These are phyloP conservation scores for Lepus europaeus DNA, from an alignment of 2,113 vertebrate species.

Conservation along the genomic window DNA sequence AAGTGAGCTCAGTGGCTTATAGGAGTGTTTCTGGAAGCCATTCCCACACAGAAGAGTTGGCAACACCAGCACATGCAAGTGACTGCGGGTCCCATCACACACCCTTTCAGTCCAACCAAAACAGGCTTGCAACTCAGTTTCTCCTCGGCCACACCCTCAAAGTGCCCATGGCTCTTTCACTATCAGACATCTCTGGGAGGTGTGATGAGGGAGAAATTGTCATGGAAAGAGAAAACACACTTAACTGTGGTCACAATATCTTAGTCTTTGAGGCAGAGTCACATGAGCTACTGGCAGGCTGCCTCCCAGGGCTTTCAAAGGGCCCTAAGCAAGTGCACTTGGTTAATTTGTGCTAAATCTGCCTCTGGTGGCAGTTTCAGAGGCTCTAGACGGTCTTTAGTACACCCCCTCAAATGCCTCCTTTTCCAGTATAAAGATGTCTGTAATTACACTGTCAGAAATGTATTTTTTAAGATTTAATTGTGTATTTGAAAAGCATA, in stretches of 20 bases:
- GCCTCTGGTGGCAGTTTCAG: not conserved
- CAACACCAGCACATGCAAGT: not conserved
- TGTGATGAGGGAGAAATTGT: not conserved
- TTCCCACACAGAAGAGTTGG: not conserved
- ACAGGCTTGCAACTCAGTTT: not conserved
- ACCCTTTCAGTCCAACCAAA: not conserved
- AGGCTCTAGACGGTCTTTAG: not conserved
- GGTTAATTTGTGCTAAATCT: not conserved
- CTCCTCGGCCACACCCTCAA: not conserved
- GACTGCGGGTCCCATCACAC: not conserved
- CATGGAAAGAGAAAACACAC: not conserved
- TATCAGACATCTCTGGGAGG: not conserved
- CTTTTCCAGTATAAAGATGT: not conserved
- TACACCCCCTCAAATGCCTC: not conserved
- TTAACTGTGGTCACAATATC: not conserved
- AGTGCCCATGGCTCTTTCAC: not conserved
- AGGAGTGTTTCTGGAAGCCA: not conserved
- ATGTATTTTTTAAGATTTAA: not conserved
- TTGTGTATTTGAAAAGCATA: too few species aligned
- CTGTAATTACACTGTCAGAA: not conserved
- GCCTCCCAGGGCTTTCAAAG: not conserved
- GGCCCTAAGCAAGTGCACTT: not conserved
- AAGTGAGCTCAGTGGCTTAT: not conserved
- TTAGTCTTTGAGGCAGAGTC: not conserved
- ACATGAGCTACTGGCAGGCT: rapidly evolving